Evolutionary conservation across 2,113 vertebrate genomes (phyloP).

Genomic region (Suricata suricatta): DNA sequence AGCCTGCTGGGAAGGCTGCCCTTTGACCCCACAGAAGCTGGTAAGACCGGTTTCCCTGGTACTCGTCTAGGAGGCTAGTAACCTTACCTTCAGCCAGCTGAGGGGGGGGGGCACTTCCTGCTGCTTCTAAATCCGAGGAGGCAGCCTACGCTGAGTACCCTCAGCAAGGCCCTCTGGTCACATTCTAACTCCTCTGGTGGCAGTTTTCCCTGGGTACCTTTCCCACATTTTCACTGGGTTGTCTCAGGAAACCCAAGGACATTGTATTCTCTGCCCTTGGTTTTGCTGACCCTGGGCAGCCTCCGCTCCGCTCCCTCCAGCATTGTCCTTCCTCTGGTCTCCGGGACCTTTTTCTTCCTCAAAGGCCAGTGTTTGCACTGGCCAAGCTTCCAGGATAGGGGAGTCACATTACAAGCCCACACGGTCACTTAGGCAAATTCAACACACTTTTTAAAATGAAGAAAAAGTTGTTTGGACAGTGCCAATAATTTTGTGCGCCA

Average conservation of each 20-base stretch:
- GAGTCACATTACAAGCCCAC: not conserved
- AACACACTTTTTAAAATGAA: not conserved
- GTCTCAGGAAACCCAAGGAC: not conserved
- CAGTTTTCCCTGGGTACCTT: not conserved
- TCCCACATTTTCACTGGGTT: not conserved
- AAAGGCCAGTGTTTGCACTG: not conserved
- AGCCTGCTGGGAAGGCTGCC: conserved; percentile 32
- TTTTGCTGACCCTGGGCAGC: not conserved
- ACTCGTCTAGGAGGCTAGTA: not conserved
- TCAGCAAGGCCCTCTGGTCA: not conserved
- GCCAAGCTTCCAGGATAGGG: not conserved
- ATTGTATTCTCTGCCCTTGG: not conserved
- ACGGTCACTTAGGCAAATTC: not conserved
- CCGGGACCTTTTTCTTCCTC: not conserved
- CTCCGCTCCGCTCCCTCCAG: not conserved
- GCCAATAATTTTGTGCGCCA: not conserved
- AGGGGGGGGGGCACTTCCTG: not conserved
- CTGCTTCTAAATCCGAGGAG: not conserved
- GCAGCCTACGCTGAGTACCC: not conserved
- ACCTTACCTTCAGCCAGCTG: not conserved
- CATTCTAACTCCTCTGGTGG: not conserved
- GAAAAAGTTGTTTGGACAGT: not conserved
- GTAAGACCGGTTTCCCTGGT: conserved; percentile 38
- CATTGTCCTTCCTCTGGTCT: not conserved
- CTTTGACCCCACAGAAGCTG: conserved; percentile 49